A percentile compares a stretch with the other conserved stretches of the same genome.
Evolutionary conservation across 2,797 vertebrate species (phyloP).

Genomic region (Chelon auratus): DNA sequence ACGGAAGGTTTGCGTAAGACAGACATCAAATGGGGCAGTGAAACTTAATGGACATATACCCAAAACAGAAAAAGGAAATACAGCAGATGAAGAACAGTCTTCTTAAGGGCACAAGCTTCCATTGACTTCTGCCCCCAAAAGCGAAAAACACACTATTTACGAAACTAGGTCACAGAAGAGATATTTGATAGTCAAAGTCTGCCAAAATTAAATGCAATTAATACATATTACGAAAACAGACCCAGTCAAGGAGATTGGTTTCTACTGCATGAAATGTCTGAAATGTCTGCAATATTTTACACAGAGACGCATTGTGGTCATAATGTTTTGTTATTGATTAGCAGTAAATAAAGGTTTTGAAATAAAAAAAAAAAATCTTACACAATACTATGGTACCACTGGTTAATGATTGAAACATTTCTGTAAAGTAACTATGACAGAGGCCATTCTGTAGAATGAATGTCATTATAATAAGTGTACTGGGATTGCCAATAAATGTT

Average conservation of each 20-base stretch:
- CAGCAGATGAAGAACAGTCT: neutral
- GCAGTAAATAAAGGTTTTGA: neutral
- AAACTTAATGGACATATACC: slow-evolving; percentile 21
- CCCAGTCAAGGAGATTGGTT: too few species aligned
- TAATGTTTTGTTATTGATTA: neutral
- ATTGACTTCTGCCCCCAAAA: slow-evolving; percentile 6
- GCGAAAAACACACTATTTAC: neutral
- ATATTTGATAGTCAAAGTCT: neutral
- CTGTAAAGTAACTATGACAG: neutral
- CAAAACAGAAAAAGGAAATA: neutral
- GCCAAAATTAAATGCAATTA: neutral
- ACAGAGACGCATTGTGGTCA: neutral
- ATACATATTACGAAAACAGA: neutral
- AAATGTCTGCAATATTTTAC: neutral
- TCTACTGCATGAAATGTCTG: too few species aligned
- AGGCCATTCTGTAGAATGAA: neutral
- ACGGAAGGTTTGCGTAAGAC: slow-evolving; percentile 42
- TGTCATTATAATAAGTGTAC: neutral
- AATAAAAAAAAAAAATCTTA: neutral
- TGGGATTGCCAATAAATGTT: too few species aligned
- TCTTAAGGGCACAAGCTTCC: neutral
- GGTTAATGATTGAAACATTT: neutral
- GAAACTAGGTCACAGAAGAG: neutral
- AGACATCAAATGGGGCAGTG: slow-evolving; percentile 44
- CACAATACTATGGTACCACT: neutral